Base-by-base conservation (phyloP, 2,113 vertebrate genomes). In the Istiophorus platypterus region DNA sequence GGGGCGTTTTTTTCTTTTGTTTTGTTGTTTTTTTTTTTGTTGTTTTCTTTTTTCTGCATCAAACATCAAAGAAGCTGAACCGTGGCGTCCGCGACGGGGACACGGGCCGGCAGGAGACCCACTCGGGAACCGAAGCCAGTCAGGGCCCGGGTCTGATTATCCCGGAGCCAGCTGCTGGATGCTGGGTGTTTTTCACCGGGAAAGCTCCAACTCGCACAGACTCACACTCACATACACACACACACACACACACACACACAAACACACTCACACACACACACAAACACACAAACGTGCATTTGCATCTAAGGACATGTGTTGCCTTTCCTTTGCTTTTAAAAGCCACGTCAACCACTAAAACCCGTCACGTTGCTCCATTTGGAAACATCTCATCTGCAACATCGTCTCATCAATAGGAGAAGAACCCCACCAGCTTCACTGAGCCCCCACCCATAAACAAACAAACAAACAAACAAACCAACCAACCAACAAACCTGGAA, bases 41-140 rank as follows among this genome's bases (percentile, higher is more conserved):
- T 39, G 6, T 24, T 26, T 56, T 27, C n/a, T 24, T 39, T 47
- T 41, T 72, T 51, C 67, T 80, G 34, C n/a, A 66, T 66, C 31
- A 13, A 78, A 80, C 70, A 85, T 88, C 74, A 79, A 88, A 77
- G 41, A 45, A 45, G 57, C 17, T 47, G 2, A 41, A 76, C 5
- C 9, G 39, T 26, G 42, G 14, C 56, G 47, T 27, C 42, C 49
- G 47, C 65, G 66, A 63, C 62, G 76, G 31, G 77, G n/a, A 41
- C n/a, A n/a, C n/a, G n/a, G n/a, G n/a, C n/a, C n/a, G n/a, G n/a
- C 8, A 22, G 20, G 7, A 9, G 18, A 2, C n/a, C n/a, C 20
- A n/a, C 31, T 34, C 6, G 31, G 31, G 13, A 57, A 26, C 31
- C 11, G 54, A 24, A 3, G 12, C 52, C 27, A 10, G 10, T 24